Evolutionary conservation across 2,888 invertebrate genomes (phyloP), one percentile per base, ranked within the genome.

Genomic region (Vandiemenella viatica): DNA sequence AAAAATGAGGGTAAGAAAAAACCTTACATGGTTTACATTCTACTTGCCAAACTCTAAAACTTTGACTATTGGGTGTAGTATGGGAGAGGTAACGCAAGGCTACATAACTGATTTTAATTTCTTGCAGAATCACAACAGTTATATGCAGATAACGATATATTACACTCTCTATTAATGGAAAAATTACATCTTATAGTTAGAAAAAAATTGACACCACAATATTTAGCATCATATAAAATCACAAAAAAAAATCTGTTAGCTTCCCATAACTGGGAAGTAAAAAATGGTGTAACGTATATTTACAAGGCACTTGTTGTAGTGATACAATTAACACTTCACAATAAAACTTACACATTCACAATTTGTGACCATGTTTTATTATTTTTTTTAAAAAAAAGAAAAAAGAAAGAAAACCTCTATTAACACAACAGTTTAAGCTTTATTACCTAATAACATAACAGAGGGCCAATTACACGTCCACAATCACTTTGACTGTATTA

Each of bases 271-370:
- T 19, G 16, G 18, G 40, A 45, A 19, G 26, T n/a, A 40, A 49
- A 45, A 37, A 22, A 48, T 45, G 41, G 40, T n/a, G n/a, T 48
- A 46, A 21, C 19, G 26, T 19, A 22, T 52, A 53, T 53, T 45
- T 53, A 53, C 52, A 53, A 53, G 52, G 50, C 48, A 53, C 52
- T 53, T 53, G 20, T 17, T 21, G n/a, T n/a, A n/a, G n/a, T n/a
- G n/a, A n/a, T n/a, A 19, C n/a, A 8, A 21, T 42, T 21, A 17
- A 42, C 50, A 53, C 52, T 50, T 50, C 40, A 46, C 21, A 23
- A 43, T 13, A 46, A 50, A 43, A 46, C 13, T 4, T 23, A 40
- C 8, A 20, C 17, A 15, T 23, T n/a, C 7, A 48, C 20, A 48
- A 45, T 42, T 46, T 50, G 46, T 50, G 46, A 50, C 50, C 46